Base-by-base conservation (phyloP, 1,140 invertebrate genomes). In the Steinernema feltiae region DNA sequence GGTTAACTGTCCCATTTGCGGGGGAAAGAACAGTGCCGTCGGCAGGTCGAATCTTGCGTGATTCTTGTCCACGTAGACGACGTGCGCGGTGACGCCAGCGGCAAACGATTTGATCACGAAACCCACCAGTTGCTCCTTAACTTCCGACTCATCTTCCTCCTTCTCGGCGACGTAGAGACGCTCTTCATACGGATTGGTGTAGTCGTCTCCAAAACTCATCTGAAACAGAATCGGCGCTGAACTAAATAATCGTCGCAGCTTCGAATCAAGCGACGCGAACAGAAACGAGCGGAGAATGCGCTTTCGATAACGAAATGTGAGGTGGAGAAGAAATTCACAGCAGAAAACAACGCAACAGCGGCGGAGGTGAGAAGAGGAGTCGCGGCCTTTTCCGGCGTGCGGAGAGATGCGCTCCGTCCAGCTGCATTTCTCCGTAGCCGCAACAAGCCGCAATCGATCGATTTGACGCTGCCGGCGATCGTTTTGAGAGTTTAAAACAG, bases 71-170 rank as follows among this genome's bases (percentile, higher is more conserved):
- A 41, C 35, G 35, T 41, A 41, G 18, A 41, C 35, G 7, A 7
- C 35, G 35, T 41, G 35, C 7, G 35, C 35, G 35, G 18, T 41
- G n/a, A n/a, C n/a, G n/a, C 35, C 35, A 18, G 7, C 18, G 35
- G 35, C 35, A 7, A 97, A 97, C 89, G 90, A 91, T 70, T 89
- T 95, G 72, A 89, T 98, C 0, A 93, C 93, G 84, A 94, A 98
- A 88, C 90, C 91, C 76, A 94, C 93, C 86, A 99, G 15, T 95
- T 99, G 88, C 97, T 97, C 0, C 92, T 93, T 84, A 95, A 99
- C 87, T 98, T 95, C 0, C 89, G 96, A 83, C 99, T 99, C 89
- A 99, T 98, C 87, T 99, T 99, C 86, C 99, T 97, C 0, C 94
- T 96, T 81, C 89, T 99, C 24, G 97, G 96, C 74, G 95, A 95